These are phyloP conservation scores for Oreochromis tanganicae DNA, from an alignment of 2,113 vertebrate genomes.

Conservation along the genomic window DNA sequence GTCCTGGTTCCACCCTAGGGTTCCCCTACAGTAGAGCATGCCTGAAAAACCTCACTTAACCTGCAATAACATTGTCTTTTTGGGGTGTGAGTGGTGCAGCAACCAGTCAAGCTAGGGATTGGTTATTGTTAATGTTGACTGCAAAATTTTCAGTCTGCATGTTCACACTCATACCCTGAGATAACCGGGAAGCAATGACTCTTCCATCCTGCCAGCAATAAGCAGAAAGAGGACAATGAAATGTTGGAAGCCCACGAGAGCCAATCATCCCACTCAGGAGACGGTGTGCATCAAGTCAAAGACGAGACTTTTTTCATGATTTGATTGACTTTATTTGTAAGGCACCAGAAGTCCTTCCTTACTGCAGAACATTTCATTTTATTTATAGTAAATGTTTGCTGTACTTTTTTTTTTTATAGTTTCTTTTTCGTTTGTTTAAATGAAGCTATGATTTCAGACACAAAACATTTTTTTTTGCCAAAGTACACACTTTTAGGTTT, in stretches of 20 bases:
- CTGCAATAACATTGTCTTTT: rapidly evolving
- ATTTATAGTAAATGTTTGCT: slow-evolving; percentile 72
- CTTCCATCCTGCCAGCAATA: background rate
- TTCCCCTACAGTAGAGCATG: background rate
- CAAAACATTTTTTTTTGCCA: slow-evolving; percentile 67
- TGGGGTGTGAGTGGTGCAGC: background rate
- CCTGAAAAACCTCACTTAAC: background rate
- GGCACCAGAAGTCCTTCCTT: slow-evolving; percentile 78
- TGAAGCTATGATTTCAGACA: slow-evolving; percentile 71
- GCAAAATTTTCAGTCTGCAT: background rate
- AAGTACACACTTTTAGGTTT: slow-evolving; percentile 74
- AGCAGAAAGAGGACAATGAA: background rate
- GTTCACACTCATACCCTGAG: rapidly evolving
- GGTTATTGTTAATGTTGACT: background rate
- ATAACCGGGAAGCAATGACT: rapidly evolving
- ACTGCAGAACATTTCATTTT: slow-evolving; percentile 74
- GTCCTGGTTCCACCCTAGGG: rapidly evolving
- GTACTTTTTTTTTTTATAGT: slow-evolving; percentile 47
- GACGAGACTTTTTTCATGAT: slow-evolving; percentile 1
- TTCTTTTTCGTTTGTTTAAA: slow-evolving; percentile 57
- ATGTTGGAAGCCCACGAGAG: background rate
- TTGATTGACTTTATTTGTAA: slow-evolving; percentile 78
- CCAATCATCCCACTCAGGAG: background rate
- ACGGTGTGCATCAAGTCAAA: background rate
- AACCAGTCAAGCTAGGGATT: background rate